Base-by-base conservation (phyloP, 2,888 invertebrate species). In the Rhopalosiphum nymphaeae region DNA sequence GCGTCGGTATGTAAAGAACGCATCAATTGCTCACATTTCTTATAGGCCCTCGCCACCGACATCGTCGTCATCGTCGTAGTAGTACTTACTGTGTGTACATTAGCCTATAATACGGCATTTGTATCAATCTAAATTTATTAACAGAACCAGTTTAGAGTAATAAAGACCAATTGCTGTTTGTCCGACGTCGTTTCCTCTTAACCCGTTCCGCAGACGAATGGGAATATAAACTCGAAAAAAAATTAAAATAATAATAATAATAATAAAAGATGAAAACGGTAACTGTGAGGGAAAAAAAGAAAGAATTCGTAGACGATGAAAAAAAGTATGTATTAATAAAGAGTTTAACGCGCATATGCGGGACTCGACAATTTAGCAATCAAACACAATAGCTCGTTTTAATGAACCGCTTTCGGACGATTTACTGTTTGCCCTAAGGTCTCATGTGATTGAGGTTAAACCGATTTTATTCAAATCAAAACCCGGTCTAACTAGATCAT, bases 81-180 rank as follows among this genome's bases (percentile, higher is more conserved):
- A 49, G 53, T 56, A 36, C n/a, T 44, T 57, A 86, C 44, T 89
- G 29, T 57, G 89, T 42, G 29, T 88, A 93, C 90, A 93, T 94
- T 94, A 94, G 90, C 90, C 91, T 42, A 91, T 94, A 94, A 94
- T 94, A 94, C 94, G 94, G 91, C 94, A 94, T 94, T 94, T 91
- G 94, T 94, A 94, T 94, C 94, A 94, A 94, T 94, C 94, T 94
- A 94, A 94, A 94, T 94, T 94, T 90, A 94, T 94, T 94, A 94
- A 94, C 91, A 94, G 94, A 94, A 91, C 94, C 94, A 94, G 94
- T 94, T 94, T 94, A 94, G 67, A 94, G 94, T 67, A 94, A 94
- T 94, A 94, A 94, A 94, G 91, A 94, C 91, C 94, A 94, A 94
- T 94, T 94, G 94, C 91, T 67, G 94, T 94, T 94, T 67, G 94